Conservation (phyloP, 2,888 invertebrate species). For the Acronicta aceris region DNA sequence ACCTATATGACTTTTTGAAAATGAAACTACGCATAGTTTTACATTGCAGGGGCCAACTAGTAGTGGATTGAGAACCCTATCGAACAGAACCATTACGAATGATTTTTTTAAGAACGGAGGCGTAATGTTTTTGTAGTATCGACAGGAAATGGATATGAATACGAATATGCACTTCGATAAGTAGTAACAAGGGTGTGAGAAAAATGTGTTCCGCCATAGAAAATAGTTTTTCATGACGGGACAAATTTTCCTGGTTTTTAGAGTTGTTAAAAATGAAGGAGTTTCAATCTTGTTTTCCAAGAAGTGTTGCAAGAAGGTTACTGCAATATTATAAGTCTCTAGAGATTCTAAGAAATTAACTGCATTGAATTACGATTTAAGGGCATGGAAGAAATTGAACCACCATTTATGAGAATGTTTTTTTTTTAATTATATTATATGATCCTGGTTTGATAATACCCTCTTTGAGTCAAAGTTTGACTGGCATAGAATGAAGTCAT, state of each 20-base stretch:
- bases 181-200: constrained; percentile 9
- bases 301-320: too few relatives aligned
- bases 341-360: too few relatives aligned
- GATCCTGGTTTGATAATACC: too few relatives aligned
- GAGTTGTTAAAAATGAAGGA: background rate
- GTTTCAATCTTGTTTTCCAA: too few relatives aligned
- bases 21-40: background rate
- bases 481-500: too few relatives aligned
- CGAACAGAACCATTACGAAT: constrained; percentile 51
- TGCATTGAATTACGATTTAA: too few relatives aligned
- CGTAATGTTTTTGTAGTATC: constrained; percentile 60
- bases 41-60: constrained; percentile 36
- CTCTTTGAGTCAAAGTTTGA: too few relatives aligned
- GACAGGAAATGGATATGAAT: constrained; percentile 52
- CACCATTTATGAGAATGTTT: too few relatives aligned
- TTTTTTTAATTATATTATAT: too few relatives aligned
- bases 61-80: constrained; percentile 49
- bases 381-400: too few relatives aligned
- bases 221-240: background rate
- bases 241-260: background rate
- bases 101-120: constrained; percentile 56
- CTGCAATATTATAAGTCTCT: too few relatives aligned
- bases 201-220: constrained; percentile 3
- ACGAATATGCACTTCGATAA: constrained; percentile 31
- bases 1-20: constrained; percentile 1